Percentiles rank a stretch among this genome's conserved stretches.
Evolutionary conservation across 2,113 vertebrate species (phyloP).

Genomic region (rat (Rattus norvegicus)): GRCr8 NC_086037.1:71002501-71003000

Average conservation of each 20-base stretch:
- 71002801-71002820: slow-evolving; percentile 64
- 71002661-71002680: slow-evolving; percentile 10
- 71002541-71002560: slow-evolving; percentile 41
- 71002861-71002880: slow-evolving; percentile 73
- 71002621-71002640: neutral
- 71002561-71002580: neutral
- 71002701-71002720: slow-evolving; percentile 20
- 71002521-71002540: neutral
- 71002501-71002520: neutral
- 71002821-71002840: slow-evolving; percentile 41
- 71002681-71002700: neutral
- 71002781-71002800: neutral
- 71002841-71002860: slow-evolving; percentile 74
- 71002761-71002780: neutral
- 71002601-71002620: slow-evolving; percentile 44
- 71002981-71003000: neutral
- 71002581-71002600: neutral
- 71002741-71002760: neutral
- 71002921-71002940: neutral
- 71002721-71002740: neutral
- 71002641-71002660: neutral
- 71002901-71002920: slow-evolving; percentile 63
- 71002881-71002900: slow-evolving; percentile 68
- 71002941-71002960: slow-evolving; percentile 17
- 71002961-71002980: slow-evolving; percentile 23